Evolutionary conservation across 2,113 vertebrate species (phyloP), one percentile per base, ranked within the genome.

Genomic region (Hydropotes inermis): DNA sequence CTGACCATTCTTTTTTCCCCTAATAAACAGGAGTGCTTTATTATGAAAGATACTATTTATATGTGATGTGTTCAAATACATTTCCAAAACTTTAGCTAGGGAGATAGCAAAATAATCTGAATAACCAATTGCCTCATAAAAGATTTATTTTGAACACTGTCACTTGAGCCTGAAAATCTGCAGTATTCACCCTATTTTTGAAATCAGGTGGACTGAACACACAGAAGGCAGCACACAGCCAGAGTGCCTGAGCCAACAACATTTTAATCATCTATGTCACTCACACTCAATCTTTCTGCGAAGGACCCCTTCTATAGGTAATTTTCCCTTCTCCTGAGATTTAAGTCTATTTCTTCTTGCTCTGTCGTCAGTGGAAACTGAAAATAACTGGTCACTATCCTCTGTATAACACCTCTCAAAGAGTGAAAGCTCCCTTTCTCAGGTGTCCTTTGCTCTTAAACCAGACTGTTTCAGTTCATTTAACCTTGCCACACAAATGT

Each of bases 281-380:
- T 76, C 84, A 92, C 52, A 94, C 30, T 87, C 55, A 55, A 33
- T 85, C 74, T 87, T 95, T 82, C 67, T 82, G 39, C 25, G 70
- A 95, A 95, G 52, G 87, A 90, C 54, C 67, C 45, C 39, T 82
- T 94, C 83, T 85, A 60, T 36, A 87, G 61, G 74, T 87, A 50
- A 95, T 95, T 95, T 96, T 90, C 70, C n/a, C 52, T 91, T 94
- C 57, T 96, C 60, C 79, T 92, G 58, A 89, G 82, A 92, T 87
- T 92, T 87, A 57, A 87, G 61, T 52, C 84, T 87, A 43, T 91
- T 92, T 94, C 55, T 89, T 95, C 47, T 87, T 84, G 10, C n/a
- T 97, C 94, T 90, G 52, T 92, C 39, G 21, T 94, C 74, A 87
- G 95, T 74, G 50, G 17, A 11, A 95, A 93, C 17, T 64, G n/a